Conservation (phyloP, 2,113 vertebrate genomes). For the Lampris incognitus region DNA sequence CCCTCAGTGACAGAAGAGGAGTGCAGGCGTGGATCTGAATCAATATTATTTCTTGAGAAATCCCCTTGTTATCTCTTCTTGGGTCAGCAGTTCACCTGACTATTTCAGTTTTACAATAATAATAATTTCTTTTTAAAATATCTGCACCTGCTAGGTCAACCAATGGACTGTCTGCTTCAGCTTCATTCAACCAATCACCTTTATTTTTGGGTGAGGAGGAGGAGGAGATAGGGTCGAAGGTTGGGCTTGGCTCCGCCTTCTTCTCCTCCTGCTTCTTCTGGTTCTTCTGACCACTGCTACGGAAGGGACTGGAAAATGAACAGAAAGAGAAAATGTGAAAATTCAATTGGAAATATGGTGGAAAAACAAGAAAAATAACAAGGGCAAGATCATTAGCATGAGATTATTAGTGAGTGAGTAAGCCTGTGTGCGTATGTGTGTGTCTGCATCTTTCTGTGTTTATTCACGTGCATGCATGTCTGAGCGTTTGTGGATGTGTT, state of each 20-base stretch:
- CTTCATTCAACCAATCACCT: constrained; percentile 59
- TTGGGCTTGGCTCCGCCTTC: constrained; percentile 77
- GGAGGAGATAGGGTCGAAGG: constrained; percentile 50
- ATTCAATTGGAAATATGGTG: not conserved
- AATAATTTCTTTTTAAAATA: no score
- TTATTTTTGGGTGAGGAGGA: constrained; percentile 70
- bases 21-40: no score
- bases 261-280: constrained; percentile 89
- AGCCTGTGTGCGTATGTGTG: no score
- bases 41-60: no score
- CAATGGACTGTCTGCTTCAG: not conserved
- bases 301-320: constrained; percentile 84
- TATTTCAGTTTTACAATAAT: no score
- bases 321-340: not conserved
- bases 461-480: not conserved
- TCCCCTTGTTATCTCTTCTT: no score
- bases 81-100: no score
- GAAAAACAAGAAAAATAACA: not conserved
- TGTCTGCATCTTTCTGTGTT: not conserved
- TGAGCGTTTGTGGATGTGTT: not conserved
- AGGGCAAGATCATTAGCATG: not conserved
- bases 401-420: not conserved
- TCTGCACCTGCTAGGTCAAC: no score
- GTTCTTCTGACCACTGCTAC: constrained; percentile 81
- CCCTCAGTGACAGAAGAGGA: no score